Percentiles rank a stretch among this genome's conserved stretches.
phyloP scores from a whole-genome alignment of 2,888 invertebrate genomes.

The Diloba caeruleocephala region DNA sequence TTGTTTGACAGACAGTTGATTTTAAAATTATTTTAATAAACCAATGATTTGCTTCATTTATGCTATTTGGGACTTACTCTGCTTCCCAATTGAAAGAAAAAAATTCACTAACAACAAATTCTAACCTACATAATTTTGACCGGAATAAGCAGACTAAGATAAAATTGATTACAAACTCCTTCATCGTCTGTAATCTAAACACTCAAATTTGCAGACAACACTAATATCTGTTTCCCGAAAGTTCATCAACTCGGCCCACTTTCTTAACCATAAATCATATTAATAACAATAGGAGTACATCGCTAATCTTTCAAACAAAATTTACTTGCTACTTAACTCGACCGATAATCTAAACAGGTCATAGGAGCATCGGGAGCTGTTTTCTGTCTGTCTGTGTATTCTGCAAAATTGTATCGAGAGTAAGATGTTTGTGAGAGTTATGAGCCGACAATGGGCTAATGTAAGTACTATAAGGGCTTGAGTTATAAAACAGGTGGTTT shows the following conservation, averaged over 20 bases:
- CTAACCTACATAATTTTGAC: not conserved
- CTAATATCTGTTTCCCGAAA: conserved; percentile 49
- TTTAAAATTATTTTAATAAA: too few species aligned
- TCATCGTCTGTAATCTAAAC: conserved; percentile 34
- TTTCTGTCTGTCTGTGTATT: conserved; percentile 68
- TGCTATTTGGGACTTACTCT: too few species aligned
- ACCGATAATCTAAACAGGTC: conserved; percentile 55
- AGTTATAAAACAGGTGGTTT: conserved; percentile 14
- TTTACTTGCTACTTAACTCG: conserved; percentile 47
- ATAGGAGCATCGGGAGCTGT: conserved; percentile 59
- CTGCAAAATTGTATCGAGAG: conserved; percentile 49
- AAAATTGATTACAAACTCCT: conserved; percentile 20
- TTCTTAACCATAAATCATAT: conserved; percentile 53
- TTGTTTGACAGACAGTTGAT: too few species aligned
- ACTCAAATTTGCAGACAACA: conserved; percentile 35
- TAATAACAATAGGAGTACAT: conserved; percentile 36
- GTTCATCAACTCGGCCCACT: conserved; percentile 49
- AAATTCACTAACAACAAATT: too few species aligned
- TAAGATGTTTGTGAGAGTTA: conserved; percentile 42
- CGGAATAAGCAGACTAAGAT: conserved; percentile 32
- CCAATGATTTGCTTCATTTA: too few species aligned
- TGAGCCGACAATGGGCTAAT: conserved; percentile 38
- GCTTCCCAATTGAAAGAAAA: too few species aligned
- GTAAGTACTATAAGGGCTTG: conserved; percentile 18
- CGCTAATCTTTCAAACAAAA: conserved; percentile 27